These are phyloP conservation scores for Tetragnatha montana DNA, from an alignment of 2,888 invertebrate species.

Conservation along the genomic window DNA sequence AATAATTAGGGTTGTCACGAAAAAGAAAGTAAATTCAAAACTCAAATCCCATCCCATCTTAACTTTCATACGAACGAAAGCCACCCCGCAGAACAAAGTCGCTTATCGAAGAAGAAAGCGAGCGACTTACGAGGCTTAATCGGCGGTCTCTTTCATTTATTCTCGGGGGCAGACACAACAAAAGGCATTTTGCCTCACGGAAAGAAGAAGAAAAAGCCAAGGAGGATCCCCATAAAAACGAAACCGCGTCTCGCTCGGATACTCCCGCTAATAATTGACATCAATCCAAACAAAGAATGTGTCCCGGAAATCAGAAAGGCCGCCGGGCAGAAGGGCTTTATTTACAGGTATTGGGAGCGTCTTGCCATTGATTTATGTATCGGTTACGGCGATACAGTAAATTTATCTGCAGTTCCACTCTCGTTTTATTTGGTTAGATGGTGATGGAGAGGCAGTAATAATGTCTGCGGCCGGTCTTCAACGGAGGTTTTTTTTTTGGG, in stretches of 20 bases:
- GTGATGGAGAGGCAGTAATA: not conserved
- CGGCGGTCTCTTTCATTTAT: conserved; percentile 35
- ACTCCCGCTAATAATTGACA: conserved; percentile 65
- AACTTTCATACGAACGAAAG: too few species aligned
- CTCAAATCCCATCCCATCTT: too few species aligned
- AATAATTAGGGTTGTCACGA: too few species aligned
- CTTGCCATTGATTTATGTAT: conserved; percentile 59
- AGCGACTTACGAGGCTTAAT: conserved; percentile 62
- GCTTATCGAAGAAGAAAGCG: conserved; percentile 6
- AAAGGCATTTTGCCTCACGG: not conserved
- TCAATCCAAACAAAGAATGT: conserved; percentile 64
- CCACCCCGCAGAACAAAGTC: not conserved
- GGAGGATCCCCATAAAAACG: conserved; percentile 55
- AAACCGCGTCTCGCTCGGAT: conserved; percentile 68
- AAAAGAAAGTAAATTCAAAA: too few species aligned
- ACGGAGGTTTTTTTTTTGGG: too few species aligned
- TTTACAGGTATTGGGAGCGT: conserved; percentile 53
- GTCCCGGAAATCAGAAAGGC: conserved; percentile 57
- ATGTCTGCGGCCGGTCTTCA: too few species aligned
- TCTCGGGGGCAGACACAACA: conserved; percentile 39
- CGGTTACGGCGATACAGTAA: conserved; percentile 30
- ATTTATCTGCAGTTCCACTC: conserved; percentile 29
- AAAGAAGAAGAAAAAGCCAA: not conserved
- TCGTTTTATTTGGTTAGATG: conserved; percentile 18
- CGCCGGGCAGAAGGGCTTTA: conserved; percentile 45